Percentiles rank a stretch among this genome's conserved stretches.
phyloP scores from a whole-genome alignment of 2,888 invertebrate species.

The Galerucella nymphaeae region DNA sequence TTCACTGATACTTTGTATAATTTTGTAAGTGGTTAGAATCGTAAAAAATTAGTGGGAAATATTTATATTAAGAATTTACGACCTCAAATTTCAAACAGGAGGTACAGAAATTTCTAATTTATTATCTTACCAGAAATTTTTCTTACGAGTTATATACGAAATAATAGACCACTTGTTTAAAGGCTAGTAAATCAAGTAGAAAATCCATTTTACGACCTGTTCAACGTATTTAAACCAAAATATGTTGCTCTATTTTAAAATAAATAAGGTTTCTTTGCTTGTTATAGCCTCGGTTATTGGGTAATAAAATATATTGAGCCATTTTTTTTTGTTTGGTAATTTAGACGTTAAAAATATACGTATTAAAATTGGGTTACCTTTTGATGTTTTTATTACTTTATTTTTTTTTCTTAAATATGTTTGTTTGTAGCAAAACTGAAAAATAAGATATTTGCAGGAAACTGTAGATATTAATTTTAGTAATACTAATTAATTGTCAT shows the following conservation, averaged over 20 bases:
- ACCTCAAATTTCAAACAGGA: conserved; percentile 20
- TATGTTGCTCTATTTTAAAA: conserved; percentile 24
- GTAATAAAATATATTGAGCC: conserved; percentile 6
- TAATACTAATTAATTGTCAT: too few species aligned
- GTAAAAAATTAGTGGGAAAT: conserved; percentile 15
- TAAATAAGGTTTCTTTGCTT: conserved; percentile 5
- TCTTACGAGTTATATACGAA: conserved; percentile 21
- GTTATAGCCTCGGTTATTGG: conserved; percentile 1
- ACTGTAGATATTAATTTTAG: too few species aligned
- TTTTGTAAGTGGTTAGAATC: conserved; percentile 10
- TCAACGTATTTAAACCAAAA: conserved; percentile 26
- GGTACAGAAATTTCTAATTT: conserved; percentile 28
- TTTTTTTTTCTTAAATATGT: neutral
- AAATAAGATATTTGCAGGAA: too few species aligned
- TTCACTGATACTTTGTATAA: conserved; percentile 9
- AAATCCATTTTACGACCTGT: conserved; percentile 31
- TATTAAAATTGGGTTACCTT: conserved; percentile 4
- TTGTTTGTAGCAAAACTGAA: too few species aligned
- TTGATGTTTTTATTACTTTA: conserved; percentile 1
- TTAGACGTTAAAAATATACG: neutral
- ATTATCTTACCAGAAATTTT: conserved; percentile 19
- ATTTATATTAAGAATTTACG: conserved; percentile 28
- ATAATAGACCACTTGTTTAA: conserved; percentile 36
- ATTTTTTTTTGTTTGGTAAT: conserved; percentile 9
- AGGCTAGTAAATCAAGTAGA: conserved; percentile 28